phyloP scores from a whole-genome alignment of 2,888 invertebrate genomes.

The Hedya salicella region DNA sequence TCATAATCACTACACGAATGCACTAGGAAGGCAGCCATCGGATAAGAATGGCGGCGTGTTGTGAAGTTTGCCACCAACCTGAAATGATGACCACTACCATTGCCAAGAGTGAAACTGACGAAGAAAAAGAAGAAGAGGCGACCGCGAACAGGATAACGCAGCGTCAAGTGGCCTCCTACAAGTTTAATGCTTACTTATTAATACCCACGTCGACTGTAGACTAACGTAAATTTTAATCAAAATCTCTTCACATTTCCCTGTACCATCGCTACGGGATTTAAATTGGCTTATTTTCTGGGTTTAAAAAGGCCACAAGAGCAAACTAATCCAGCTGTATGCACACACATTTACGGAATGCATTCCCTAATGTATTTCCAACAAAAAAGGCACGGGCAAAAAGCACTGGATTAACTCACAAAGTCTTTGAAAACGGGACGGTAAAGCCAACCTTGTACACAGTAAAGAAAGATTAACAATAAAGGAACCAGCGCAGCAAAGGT shows the following conservation, averaged over 20 bases:
- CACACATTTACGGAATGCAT: slow-evolving; percentile 27
- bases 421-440: slow-evolving; percentile 17
- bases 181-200: too few relatives aligned
- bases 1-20: too few relatives aligned
- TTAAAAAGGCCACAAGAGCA: slow-evolving; percentile 1
- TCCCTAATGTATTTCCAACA: slow-evolving; percentile 22
- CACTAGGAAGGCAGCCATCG: too few relatives aligned
- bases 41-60: too few relatives aligned
- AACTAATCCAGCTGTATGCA: slow-evolving; percentile 11
- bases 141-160: too few relatives aligned
- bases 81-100: too few relatives aligned
- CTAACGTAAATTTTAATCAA: neutral
- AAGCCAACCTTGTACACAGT: slow-evolving; percentile 10
- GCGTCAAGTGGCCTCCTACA: too few relatives aligned
- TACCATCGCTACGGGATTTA: neutral
- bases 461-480: slow-evolving; percentile 8
- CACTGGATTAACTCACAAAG: slow-evolving; percentile 17
- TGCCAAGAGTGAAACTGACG: too few relatives aligned
- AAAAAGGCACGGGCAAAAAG: slow-evolving; percentile 1
- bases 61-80: too few relatives aligned
- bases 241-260: neutral
- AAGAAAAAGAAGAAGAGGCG: too few relatives aligned
- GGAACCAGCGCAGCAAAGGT: neutral
- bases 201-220: too few relatives aligned
- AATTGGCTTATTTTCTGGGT: neutral